These are phyloP conservation scores for Urechis unicinctus DNA, from an alignment of 2,888 invertebrate genomes.

Conservation along the genomic window DNA sequence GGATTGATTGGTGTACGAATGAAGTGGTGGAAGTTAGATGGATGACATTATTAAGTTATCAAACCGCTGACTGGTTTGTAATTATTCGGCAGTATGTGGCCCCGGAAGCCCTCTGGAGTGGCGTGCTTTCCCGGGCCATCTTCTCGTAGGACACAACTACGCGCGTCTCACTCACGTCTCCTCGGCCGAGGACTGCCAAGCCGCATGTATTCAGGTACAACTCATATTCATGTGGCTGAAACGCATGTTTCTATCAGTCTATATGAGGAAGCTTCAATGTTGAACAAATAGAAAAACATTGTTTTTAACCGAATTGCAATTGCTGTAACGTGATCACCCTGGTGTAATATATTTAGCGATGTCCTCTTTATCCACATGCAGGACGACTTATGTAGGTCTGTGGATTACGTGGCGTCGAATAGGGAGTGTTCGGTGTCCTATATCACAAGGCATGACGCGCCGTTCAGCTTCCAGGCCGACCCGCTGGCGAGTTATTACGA, in stretches of 20 bases:
- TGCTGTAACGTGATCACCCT: too few relatives aligned
- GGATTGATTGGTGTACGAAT: too few relatives aligned
- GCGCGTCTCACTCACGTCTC: slow-evolving; percentile 2
- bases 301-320: too few relatives aligned
- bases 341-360: too few relatives aligned
- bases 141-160: slow-evolving; percentile 9
- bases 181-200: slow-evolving; percentile 2
- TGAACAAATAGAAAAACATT: too few relatives aligned
- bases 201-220: slow-evolving; percentile 1
- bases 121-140: background rate
- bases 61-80: too few relatives aligned
- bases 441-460: background rate
- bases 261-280: too few relatives aligned
- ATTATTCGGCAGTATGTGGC: background rate
- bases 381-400: slow-evolving; percentile 1
- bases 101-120: background rate
- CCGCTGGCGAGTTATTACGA: slow-evolving; percentile 1
- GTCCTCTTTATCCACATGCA: too few relatives aligned
- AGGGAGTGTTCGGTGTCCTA: slow-evolving; percentile 4
- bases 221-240: too few relatives aligned
- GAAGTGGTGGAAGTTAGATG: too few relatives aligned
- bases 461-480: background rate
- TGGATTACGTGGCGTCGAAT: slow-evolving; percentile 1
- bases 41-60: too few relatives aligned
- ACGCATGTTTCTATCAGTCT: too few relatives aligned